Evolutionary conservation across 64 coral and sea anemone species (phyloP), one percentile per base, ranked within the genome.

Genomic region (Actinia equina): DNA sequence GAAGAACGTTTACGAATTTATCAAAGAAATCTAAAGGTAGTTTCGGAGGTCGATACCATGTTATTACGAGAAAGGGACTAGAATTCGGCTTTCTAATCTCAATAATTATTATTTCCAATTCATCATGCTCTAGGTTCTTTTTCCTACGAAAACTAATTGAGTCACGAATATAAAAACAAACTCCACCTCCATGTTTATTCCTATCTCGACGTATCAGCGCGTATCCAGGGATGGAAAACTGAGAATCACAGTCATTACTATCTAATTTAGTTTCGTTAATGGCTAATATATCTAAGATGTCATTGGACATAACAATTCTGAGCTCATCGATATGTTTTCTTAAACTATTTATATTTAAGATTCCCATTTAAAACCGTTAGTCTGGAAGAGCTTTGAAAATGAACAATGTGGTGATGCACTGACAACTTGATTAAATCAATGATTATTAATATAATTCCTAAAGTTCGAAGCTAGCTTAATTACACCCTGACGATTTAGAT

Each of bases 191-290:
- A 59, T 26, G 42, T 4, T 41, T 56, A 78, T 85, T 64, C 59
- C 80, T 23, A 51, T 93, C 91, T 17, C 53, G 71, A 76, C 71
- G 60, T 8, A 78, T 20, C 42, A 93, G 37, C n/a, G n/a, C 63
- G 25, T 74, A 88, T 17, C 80, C 86, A 15, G 42, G 27, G 22
- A 88, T 71, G 43, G 46, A 52, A 59, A 93, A 80, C 60, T 74
- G 55, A 3, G 20, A 46, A 83, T 92, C 86, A 13, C 22, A 15
- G 59, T 83, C 84, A n/a, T 64, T 42, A 43, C 65, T 26, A 27
- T 59, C 63, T 17, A 93, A 55, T 88, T 88, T 88, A 18, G 85
- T 59, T 64, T 92, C 91, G 84, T 93, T 88, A 59, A 93, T 14
- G 20, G 92, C 86, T 58, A 93, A 59, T 41, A 89, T 62, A 17